Percentiles rank a stretch among this genome's conserved stretches.
phyloP scores from a whole-genome alignment of 2,113 vertebrate species.

The Neomonachus schauinslandi region DNA sequence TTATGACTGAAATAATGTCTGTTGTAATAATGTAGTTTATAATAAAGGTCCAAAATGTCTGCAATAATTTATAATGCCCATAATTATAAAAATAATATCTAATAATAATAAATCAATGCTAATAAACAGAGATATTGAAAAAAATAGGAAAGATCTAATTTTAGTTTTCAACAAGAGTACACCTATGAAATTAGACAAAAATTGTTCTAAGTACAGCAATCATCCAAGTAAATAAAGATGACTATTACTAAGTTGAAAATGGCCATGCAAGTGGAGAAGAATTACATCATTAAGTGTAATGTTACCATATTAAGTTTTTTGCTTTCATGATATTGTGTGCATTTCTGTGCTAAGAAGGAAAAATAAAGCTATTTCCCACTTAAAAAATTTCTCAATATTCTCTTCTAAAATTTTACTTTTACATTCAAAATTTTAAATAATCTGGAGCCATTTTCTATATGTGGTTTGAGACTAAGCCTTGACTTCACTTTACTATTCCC shows the following conservation, averaged over 20 bases:
- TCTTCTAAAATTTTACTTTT: not conserved
- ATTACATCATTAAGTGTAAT: not conserved
- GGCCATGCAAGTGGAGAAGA: not conserved
- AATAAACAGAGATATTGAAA: not conserved
- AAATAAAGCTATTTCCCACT: not conserved
- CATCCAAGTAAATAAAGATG: not conserved
- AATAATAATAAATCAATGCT: not conserved
- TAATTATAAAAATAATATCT: not conserved
- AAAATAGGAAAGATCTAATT: not conserved
- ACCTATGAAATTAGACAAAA: not conserved
- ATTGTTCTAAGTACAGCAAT: not conserved
- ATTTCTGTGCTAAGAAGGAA: not conserved
- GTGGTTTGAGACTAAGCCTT: not conserved
- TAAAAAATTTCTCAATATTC: not conserved
- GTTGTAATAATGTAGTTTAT: not conserved
- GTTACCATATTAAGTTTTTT: not conserved
- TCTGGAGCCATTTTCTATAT: not conserved
- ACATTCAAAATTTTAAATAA: not conserved
- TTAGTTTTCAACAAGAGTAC: not conserved
- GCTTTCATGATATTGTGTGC: not conserved
- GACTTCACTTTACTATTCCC: not conserved
- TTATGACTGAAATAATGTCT: not conserved
- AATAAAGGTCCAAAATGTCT: not conserved
- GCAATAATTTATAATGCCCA: not conserved
- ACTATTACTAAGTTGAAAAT: not conserved